A percentile compares a stretch with the other conserved stretches of the same genome.
phyloP scores from a whole-genome alignment of 2,797 vertebrate genomes.

The Enteromius anoplus region DNA sequence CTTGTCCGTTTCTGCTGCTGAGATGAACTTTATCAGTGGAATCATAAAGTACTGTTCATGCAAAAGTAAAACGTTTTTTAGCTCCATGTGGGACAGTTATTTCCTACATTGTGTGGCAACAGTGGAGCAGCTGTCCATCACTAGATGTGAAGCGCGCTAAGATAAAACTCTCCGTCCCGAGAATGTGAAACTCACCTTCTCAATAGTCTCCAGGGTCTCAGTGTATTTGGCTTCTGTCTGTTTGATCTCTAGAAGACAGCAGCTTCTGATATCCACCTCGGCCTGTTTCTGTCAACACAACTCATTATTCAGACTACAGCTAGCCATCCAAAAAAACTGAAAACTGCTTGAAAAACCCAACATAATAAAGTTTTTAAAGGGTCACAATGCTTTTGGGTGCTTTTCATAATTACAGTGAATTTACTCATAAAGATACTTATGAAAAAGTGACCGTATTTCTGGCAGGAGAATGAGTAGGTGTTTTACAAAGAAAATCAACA shows the following conservation, averaged over 20 bases:
- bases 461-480: background rate
- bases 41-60: conserved; percentile 89
- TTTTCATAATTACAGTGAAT: background rate
- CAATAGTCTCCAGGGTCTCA: conserved; percentile 94
- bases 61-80: background rate
- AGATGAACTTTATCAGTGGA: conserved; percentile 87
- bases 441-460: background rate
- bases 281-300: conserved; percentile 83
- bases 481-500: conserved; percentile 11
- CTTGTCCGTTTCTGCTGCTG: conserved; percentile 83
- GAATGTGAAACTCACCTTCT: conserved; percentile 82
- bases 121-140: conserved; percentile 7
- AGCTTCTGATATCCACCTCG: conserved; percentile 92
- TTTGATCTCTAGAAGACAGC: conserved; percentile 93
- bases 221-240: conserved; percentile 98
- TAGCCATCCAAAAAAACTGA: background rate
- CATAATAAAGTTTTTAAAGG: conserved; percentile 6
- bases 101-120: background rate
- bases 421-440: background rate
- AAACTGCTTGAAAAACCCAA: conserved; percentile 7
- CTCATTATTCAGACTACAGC: conserved; percentile 35
- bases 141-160: background rate
- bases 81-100: background rate
- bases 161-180: conserved; percentile 19
- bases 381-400: background rate